Evolutionary conservation across 2,888 invertebrate species (phyloP).

Genomic region (Callyntrura sp.): DNA sequence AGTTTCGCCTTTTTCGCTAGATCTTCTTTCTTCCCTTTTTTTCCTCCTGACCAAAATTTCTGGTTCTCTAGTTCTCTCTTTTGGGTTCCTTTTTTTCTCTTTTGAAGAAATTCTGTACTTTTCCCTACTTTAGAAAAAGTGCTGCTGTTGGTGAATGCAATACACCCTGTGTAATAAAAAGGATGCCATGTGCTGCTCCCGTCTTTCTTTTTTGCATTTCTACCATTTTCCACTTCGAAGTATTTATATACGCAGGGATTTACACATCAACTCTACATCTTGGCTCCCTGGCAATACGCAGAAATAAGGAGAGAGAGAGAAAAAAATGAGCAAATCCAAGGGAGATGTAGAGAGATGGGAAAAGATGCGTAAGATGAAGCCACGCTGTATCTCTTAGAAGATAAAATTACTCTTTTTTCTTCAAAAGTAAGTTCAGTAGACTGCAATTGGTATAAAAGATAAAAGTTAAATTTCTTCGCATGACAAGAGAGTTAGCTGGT

Average conservation of each 20-base stretch:
- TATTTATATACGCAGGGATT: slow-evolving; percentile 29
- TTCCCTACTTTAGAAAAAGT: slow-evolving; percentile 53
- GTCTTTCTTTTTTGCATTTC: slow-evolving; percentile 24
- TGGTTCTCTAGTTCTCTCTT: slow-evolving; percentile 19
- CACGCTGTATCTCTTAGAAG: background rate
- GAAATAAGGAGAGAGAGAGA: too few species aligned
- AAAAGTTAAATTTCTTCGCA: background rate
- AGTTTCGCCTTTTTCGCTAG: slow-evolving; percentile 10
- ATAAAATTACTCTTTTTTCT: background rate
- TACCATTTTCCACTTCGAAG: slow-evolving; percentile 38
- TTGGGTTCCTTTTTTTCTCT: background rate
- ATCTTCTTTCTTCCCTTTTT: slow-evolving; percentile 9
- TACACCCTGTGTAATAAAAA: slow-evolving; percentile 2
- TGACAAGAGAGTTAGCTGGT: slow-evolving; percentile 7
- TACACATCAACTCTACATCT: slow-evolving; percentile 48
- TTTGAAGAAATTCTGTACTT: slow-evolving; percentile 56
- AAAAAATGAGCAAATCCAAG: slow-evolving; percentile 20
- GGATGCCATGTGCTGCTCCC: slow-evolving; percentile 25
- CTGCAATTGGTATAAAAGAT: background rate
- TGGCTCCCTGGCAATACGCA: slow-evolving; percentile 32
- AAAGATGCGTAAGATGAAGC: slow-evolving; percentile 21
- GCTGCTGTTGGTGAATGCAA: background rate
- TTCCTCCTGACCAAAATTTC: slow-evolving; percentile 43
- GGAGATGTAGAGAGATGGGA: slow-evolving; percentile 29
- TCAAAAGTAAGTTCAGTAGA: background rate